phyloP scores from a whole-genome alignment of 2,888 invertebrate genomes.

The Baronia brevicornis region DNA sequence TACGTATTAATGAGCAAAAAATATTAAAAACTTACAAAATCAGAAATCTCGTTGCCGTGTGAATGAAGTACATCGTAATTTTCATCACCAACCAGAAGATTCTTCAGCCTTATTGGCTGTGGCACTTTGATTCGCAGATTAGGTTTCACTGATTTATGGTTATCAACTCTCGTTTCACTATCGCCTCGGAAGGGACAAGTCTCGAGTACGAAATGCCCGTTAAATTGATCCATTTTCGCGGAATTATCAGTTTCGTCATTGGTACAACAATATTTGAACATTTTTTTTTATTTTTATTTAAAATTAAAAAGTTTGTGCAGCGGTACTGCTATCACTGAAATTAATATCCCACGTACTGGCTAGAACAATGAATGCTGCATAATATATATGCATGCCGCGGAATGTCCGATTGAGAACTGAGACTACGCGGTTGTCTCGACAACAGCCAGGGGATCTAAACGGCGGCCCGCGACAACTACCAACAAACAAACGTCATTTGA shows the following conservation, averaged over 20 bases:
- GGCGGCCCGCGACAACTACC: constrained; percentile 42
- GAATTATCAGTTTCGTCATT: constrained; percentile 9
- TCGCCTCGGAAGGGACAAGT: constrained; percentile 50
- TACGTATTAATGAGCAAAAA: too few species aligned
- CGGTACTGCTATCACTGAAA: constrained; percentile 15
- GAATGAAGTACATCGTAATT: constrained; percentile 52
- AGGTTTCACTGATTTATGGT: constrained; percentile 40
- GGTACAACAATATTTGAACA: constrained; percentile 9
- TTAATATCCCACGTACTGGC: constrained; percentile 29
- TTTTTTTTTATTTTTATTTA: neutral
- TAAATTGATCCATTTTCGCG: constrained; percentile 20
- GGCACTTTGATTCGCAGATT: constrained; percentile 54
- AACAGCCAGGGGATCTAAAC: constrained; percentile 33
- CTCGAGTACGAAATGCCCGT: constrained; percentile 33
- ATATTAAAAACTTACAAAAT: constrained; percentile 42
- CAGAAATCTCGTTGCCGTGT: constrained; percentile 40
- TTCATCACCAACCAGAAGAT: constrained; percentile 41
- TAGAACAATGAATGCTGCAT: constrained; percentile 31
- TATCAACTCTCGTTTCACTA: constrained; percentile 36
- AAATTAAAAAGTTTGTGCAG: constrained; percentile 9
- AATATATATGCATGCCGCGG: constrained; percentile 51
- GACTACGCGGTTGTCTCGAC: constrained; percentile 35
- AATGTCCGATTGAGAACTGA: constrained; percentile 41
- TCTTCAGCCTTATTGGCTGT: constrained; percentile 53
- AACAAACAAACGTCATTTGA: constrained; percentile 40